Base-by-base conservation (phyloP, 1,140 invertebrate species). In the Eupristina koningsbergeri region DNA sequence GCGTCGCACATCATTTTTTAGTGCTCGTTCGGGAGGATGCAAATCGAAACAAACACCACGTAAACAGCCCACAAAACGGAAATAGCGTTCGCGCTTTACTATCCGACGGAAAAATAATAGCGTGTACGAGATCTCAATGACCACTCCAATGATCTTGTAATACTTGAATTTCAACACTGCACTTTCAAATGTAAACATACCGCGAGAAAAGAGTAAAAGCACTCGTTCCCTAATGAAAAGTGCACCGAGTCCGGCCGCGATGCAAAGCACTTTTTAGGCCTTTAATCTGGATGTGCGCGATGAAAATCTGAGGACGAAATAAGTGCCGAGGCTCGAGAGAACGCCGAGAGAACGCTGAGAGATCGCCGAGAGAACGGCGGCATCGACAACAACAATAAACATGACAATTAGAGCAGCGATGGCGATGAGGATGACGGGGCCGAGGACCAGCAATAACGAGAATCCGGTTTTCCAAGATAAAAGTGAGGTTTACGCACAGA, bases 401-500 rank as follows among this genome's bases (percentile, higher is more conserved):
- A 64, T 73, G 77, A 84, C 83, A 78, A 84, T 79, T 84, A 79
- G 53, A 67, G 34, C 36, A 77, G 39, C 26, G 53, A 22, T 47
- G 26, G 3, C 3, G 50, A 31, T 22, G 19, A 67, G 19, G 63
- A 64, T 1, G 63, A 61, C 63, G 79, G 1, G n/a, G 22, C 45
- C 39, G 69, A 31, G n/a, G 41, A 3, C 22, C 53, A 13, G 73
- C 75, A 41, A 83, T 71, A 71, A 78, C 75, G 69, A 84, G 63
- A n/a, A 84, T 73, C 82, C 75, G 82, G 75, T 84, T 84, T 78
- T 50, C 50, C 64, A 69, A 75, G 39, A 58, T 19, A 45, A n/a
- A 19, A 61, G 15, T 19, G 36, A 64, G 78, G 29, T 39, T 41
- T 50, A 58, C 64, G n/a, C 39, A 22, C n/a, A 79, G 41, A 79